Evolutionary conservation across 2,888 invertebrate species (phyloP).

Genomic region (Carpatolechia fugitivella): DNA sequence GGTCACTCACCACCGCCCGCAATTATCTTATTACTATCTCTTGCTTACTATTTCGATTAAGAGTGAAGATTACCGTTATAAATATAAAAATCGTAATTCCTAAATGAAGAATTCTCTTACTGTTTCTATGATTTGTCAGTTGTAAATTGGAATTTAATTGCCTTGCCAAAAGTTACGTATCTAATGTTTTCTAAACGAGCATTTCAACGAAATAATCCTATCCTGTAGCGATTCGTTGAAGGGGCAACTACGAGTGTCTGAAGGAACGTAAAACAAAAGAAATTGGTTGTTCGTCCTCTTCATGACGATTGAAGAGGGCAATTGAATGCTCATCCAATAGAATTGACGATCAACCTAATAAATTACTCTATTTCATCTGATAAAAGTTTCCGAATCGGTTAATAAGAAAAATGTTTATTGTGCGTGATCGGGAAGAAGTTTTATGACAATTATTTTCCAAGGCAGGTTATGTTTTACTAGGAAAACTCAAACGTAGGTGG

Average conservation of each 20-base stretch:
- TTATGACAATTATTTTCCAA: no score
- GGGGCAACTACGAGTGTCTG: not conserved
- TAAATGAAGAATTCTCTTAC: no score
- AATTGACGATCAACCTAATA: constrained; percentile 19
- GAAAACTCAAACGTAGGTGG: no score
- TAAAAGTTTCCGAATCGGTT: not conserved
- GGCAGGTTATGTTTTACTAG: no score
- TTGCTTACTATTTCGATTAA: no score
- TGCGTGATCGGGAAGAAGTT: not conserved
- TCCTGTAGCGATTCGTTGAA: not conserved
- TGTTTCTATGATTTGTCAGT: no score
- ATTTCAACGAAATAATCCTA: not conserved
- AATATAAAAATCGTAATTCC: no score
- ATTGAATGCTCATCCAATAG: constrained; percentile 18
- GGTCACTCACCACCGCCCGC: no score
- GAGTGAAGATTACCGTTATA: no score
- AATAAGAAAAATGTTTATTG: constrained; percentile 5
- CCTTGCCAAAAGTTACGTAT: no score
- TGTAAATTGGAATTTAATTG: no score
- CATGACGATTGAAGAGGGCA: constrained; percentile 22
- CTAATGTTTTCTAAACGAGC: not conserved
- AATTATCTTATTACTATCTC: no score
- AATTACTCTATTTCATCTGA: constrained; percentile 11
- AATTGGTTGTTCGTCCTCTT: constrained; percentile 19
- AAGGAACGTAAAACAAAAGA: constrained; percentile 3